A percentile compares a stretch with the other conserved stretches of the same genome.
These are phyloP conservation scores for Drosophila colorata DNA, from an alignment of 2,888 invertebrate species.

Conservation along the genomic window DNA sequence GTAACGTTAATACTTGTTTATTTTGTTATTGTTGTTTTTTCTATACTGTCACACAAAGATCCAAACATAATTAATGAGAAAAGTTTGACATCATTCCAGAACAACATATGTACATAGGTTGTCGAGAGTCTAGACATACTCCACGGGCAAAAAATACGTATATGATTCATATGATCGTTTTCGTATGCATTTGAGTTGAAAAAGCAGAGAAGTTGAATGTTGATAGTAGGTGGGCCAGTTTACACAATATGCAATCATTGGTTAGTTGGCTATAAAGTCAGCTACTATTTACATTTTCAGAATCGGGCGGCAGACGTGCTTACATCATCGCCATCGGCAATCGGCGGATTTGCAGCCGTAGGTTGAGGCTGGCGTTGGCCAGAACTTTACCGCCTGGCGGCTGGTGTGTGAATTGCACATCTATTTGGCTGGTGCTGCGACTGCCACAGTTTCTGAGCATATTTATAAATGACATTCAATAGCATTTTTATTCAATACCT, in stretches of 20 bases:
- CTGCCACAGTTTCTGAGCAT: constrained; percentile 54
- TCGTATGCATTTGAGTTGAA: constrained; percentile 35
- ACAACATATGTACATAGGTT: neutral
- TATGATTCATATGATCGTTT: constrained; percentile 22
- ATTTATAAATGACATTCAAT: constrained; percentile 68
- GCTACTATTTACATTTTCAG: constrained; percentile 54
- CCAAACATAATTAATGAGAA: neutral
- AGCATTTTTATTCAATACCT: constrained; percentile 69
- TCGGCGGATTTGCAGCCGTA: constrained; percentile 33
- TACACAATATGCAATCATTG: constrained; percentile 43
- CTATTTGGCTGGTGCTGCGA: constrained; percentile 40
- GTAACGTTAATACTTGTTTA: too few species aligned
- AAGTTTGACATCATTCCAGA: neutral
- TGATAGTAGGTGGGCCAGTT: constrained; percentile 72
- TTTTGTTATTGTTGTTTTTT: neutral
- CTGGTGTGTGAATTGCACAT: constrained; percentile 67
- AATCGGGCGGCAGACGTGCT: constrained; percentile 46
- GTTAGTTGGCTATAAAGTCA: constrained; percentile 19
- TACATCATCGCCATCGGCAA: constrained; percentile 61
- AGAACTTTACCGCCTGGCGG: constrained; percentile 32
- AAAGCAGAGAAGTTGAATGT: constrained; percentile 32
- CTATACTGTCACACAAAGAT: neutral
- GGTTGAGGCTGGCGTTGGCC: constrained; percentile 53
- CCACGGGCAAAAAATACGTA: neutral
- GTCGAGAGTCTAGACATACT: constrained; percentile 4